These are phyloP conservation scores for Endomychus coccineus DNA, from an alignment of 2,888 invertebrate genomes.

Conservation along the genomic window DNA sequence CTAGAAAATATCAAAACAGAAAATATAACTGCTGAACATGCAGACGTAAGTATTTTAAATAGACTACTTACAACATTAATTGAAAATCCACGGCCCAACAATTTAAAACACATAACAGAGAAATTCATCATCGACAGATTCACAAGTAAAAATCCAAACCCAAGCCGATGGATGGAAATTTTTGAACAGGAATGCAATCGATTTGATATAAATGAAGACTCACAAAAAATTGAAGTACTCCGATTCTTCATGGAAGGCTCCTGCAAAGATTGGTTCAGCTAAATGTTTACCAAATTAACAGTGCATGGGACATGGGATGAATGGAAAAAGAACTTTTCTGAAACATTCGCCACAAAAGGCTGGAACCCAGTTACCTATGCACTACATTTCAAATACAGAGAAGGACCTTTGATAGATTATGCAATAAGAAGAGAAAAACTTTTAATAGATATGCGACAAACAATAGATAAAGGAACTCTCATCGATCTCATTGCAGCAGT, in stretches of 20 bases:
- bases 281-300: conserved; percentile 20
- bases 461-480: no score
- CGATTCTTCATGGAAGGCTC: conserved; percentile 19
- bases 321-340: conserved; percentile 27
- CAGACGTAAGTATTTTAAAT: not conserved
- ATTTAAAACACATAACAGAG: conserved; percentile 11
- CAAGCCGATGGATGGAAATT: conserved; percentile 19
- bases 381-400: conserved; percentile 23
- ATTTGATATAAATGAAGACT: conserved; percentile 16
- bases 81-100: conserved; percentile 1
- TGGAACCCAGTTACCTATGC: conserved; percentile 26
- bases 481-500: no score
- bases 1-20: conserved; percentile 16
- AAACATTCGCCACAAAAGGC: conserved; percentile 26
- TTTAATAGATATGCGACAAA: no score
- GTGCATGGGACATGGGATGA: conserved; percentile 22
- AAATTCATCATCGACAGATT: conserved; percentile 21
- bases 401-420: conserved; percentile 26
- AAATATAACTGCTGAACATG: not conserved
- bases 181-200: conserved; percentile 25
- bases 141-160: conserved; percentile 21
- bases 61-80: conserved; percentile 2
- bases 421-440: conserved; percentile 26
- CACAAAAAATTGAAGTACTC: conserved; percentile 19
- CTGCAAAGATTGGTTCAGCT: conserved; percentile 23